Evolutionary conservation across 2,113 vertebrate species (phyloP).

Genomic region (Ailurus styani): DNA sequence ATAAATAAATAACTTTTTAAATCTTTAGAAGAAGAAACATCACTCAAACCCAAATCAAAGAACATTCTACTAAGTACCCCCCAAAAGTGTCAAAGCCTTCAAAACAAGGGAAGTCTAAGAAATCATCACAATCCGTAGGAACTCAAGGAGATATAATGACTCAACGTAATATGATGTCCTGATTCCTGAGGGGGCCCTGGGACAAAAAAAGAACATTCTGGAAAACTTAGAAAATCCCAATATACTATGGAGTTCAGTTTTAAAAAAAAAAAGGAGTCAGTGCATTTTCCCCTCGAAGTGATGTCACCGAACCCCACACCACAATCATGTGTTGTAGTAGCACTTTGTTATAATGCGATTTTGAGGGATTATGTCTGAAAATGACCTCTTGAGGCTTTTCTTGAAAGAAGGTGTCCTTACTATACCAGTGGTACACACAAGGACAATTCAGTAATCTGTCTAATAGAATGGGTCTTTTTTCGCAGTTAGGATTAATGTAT

Average conservation of each 20-base stretch:
- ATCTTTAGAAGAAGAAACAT: neutral
- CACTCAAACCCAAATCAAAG: neutral
- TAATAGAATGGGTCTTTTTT: neutral
- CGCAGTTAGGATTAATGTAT: neutral
- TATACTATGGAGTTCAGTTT: neutral
- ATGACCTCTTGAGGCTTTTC: neutral
- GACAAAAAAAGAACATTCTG: neutral
- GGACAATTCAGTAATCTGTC: neutral
- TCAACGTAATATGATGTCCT: neutral
- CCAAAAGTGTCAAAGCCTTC: neutral
- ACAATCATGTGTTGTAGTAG: neutral
- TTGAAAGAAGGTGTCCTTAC: neutral
- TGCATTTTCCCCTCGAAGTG: neutral
- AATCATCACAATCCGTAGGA: neutral
- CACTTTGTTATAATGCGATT: neutral
- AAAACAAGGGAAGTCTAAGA: neutral
- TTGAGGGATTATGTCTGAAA: neutral
- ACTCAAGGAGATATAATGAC: neutral
- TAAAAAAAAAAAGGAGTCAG: neutral
- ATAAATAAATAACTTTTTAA: neutral
- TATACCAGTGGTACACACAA: neutral
- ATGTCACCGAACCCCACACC: neutral
- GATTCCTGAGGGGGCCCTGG: neutral
- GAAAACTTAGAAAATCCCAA: neutral
- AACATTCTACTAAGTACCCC: neutral